Evolutionary conservation across 2,797 vertebrate species (phyloP).

Genomic region (Enteromius fasciolatus): DNA sequence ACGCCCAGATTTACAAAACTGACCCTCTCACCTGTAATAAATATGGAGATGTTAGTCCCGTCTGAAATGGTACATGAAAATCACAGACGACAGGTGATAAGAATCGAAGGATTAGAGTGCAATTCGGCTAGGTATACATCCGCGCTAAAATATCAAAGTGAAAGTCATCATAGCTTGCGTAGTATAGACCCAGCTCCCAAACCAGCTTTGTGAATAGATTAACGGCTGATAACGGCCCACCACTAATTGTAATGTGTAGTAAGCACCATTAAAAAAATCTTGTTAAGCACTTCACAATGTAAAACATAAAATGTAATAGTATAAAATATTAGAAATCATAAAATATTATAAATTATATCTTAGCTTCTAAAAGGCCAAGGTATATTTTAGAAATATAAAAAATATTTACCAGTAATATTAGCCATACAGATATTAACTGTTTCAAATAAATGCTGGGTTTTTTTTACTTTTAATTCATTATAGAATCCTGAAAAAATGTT

Average conservation of each 20-base stretch:
- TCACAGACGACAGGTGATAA: no score
- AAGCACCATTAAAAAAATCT: constrained; percentile 15
- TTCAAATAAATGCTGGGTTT: background rate
- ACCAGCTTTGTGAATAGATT: no score
- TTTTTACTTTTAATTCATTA: background rate
- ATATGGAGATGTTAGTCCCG: no score
- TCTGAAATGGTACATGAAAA: no score
- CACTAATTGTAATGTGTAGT: constrained; percentile 63
- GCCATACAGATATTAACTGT: background rate
- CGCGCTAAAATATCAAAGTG: no score
- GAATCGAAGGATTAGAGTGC: no score
- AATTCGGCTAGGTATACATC: no score
- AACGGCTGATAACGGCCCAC: no score
- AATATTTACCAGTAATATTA: background rate
- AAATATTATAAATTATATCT: background rate
- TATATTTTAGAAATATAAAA: background rate
- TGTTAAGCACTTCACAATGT: background rate
- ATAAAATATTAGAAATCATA: background rate
- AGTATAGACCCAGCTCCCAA: no score
- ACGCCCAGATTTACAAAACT: no score
- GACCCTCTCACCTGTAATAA: no score
- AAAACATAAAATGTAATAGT: background rate
- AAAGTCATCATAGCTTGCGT: no score
- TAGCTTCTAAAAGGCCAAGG: background rate
- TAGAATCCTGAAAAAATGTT: background rate